phyloP scores from a whole-genome alignment of 2,888 invertebrate genomes.

The Cartodere bifasciata region DNA sequence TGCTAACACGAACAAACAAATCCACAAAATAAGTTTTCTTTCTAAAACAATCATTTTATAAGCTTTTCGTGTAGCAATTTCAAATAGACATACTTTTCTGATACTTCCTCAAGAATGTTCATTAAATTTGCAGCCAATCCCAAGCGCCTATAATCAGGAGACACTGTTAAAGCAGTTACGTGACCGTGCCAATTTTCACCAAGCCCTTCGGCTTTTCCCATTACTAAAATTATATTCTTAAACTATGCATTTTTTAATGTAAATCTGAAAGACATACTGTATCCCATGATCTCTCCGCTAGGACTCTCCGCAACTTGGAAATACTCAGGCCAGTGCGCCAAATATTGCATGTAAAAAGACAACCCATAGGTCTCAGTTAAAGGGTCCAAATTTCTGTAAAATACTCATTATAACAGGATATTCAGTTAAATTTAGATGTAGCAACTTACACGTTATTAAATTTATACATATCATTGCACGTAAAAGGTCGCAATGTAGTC shows the following conservation, averaged over 20 bases:
- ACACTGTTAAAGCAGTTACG: conserved; percentile 94
- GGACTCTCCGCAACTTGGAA: conserved; percentile 96
- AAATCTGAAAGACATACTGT: conserved; percentile 56
- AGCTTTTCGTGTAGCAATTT: conserved; percentile 2
- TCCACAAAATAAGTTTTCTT: conserved; percentile 96
- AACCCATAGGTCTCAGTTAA: conserved; percentile 94
- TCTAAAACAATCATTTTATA: conserved; percentile 42
- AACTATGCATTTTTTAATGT: neutral
- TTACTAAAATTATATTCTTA: conserved; percentile 52
- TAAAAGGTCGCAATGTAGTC: conserved; percentile 87
- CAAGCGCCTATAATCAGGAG: conserved; percentile 83
- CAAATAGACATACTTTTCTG: conserved; percentile 65
- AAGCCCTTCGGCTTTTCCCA: conserved; percentile 97
- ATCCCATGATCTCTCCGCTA: conserved; percentile 95
- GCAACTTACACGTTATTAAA: conserved; percentile 85
- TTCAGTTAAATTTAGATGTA: conserved; percentile 8
- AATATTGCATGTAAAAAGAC: conserved; percentile 93
- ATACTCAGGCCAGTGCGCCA: conserved; percentile 98
- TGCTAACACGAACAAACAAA: conserved; percentile 94
- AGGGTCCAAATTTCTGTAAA: conserved; percentile 80
- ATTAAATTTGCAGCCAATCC: conserved; percentile 89
- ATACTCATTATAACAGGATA: conserved; percentile 5
- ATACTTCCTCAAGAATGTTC: conserved; percentile 89
- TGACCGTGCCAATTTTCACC: conserved; percentile 98
- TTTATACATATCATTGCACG: conserved; percentile 86